Base-by-base conservation (phyloP, 2,888 invertebrate species). In the Strigamia transsilvanica region DNA sequence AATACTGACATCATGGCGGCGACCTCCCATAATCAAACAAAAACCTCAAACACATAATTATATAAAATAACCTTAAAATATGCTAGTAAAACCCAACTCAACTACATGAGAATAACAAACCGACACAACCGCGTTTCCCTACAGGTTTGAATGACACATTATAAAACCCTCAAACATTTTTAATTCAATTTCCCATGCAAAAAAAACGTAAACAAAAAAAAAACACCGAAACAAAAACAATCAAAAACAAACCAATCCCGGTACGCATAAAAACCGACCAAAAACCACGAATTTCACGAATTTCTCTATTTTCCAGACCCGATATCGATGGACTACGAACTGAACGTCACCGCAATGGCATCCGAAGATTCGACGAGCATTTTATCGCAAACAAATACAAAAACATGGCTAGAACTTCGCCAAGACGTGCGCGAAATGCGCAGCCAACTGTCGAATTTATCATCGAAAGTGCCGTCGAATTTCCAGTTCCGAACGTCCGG, bases 351-450 rank as follows among this genome's bases (percentile, higher is more conserved):
- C n/a, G 6, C 56, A 18, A 56, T 56, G 56, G 18, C 56, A 1
- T 56, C 56, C 18, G 56, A 56, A 56, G 56, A 56, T 56, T 56
- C 56, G 2, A 56, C 56, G 18, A 56, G 56, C 21, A 18, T 56
- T 18, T 56, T 56, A 9, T 56, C 78, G 18, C 56, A 56, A 56
- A 18, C 56, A 18, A 56, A n/a, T 7, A 9, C 56, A 9, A 87
- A 86, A 82, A 84, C 87, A 5, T 88, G 88, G 88, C 83, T 42
- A 5, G 86, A 87, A 79, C 83, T 88, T n/a, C 85, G 86, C 4
- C 85, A 85, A 18, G 85, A 86, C 34, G 88, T 88, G 4, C 85
- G 87, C 61, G 87, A 87, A 82, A 87, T 87, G 4, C 85, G 87
- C 6, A 86, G 87, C 81, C 85, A 87, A 5, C 84, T 87, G 12